Evolutionary conservation across 2,888 invertebrate genomes (phyloP).

Genomic region (Lordiphosa fenestrarum): DNA sequence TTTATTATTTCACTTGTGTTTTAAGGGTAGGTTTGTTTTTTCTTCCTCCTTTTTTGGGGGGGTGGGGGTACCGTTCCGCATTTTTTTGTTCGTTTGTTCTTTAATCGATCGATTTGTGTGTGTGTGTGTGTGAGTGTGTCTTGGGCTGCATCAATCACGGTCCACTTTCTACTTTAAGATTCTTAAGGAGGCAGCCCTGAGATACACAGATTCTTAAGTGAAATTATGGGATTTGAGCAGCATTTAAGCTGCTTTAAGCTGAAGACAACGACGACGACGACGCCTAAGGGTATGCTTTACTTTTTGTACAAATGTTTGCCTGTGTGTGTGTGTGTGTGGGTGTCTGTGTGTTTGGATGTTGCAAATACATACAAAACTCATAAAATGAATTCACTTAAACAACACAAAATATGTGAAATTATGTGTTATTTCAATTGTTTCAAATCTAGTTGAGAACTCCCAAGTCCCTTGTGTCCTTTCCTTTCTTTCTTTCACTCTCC

Average conservation of each 20-base stretch:
- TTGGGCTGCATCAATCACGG: slow-evolving; percentile 36
- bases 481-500: background rate
- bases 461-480: too few relatives aligned
- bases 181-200: background rate
- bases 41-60: slow-evolving; percentile 10
- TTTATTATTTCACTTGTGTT: slow-evolving; percentile 28
- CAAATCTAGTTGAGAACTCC: too few relatives aligned
- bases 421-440: too few relatives aligned
- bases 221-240: background rate
- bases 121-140: background rate
- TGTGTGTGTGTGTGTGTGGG: background rate
- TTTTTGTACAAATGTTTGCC: slow-evolving; percentile 3
- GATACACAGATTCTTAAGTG: background rate
- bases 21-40: slow-evolving; percentile 54
- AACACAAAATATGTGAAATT: too few relatives aligned
- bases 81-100: slow-evolving; percentile 9
- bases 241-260: slow-evolving; percentile 5
- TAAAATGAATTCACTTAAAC: too few relatives aligned
- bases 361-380: too few relatives aligned
- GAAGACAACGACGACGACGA: slow-evolving; percentile 1
- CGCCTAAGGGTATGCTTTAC: slow-evolving; percentile 19
- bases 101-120: slow-evolving; percentile 33
- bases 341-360: too few relatives aligned
- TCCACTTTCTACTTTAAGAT: slow-evolving; percentile 30
- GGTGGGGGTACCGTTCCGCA: background rate